phyloP scores from a whole-genome alignment of 2,888 invertebrate genomes.

The Plemyria rubiginata region DNA sequence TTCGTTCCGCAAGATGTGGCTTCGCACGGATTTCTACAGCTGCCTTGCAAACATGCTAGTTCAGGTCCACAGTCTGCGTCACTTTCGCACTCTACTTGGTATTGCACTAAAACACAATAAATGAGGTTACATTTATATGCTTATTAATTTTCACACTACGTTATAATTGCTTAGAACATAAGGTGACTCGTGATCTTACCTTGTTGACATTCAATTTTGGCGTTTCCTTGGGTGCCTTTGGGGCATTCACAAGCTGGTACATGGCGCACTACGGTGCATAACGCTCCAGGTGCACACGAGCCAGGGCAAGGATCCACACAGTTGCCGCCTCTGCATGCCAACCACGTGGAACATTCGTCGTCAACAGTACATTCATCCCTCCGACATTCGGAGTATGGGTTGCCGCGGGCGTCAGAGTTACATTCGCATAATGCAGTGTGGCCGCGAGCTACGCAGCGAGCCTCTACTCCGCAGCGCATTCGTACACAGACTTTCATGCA shows the following conservation, averaged over 20 bases:
- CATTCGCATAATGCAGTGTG: constrained; percentile 93
- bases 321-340: constrained; percentile 90
- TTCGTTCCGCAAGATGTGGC: constrained; percentile 92
- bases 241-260: constrained; percentile 92
- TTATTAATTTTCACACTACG: neutral
- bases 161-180: neutral
- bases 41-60: constrained; percentile 91
- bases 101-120: constrained; percentile 65
- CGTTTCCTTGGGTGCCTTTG: constrained; percentile 92
- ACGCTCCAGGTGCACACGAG: constrained; percentile 90
- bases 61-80: constrained; percentile 95
- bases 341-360: constrained; percentile 90
- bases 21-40: constrained; percentile 92
- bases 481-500: constrained; percentile 92
- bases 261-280: constrained; percentile 92
- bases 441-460: constrained; percentile 91
- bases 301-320: constrained; percentile 95
- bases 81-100: constrained; percentile 88
- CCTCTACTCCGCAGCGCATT: constrained; percentile 92
- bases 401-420: constrained; percentile 89
- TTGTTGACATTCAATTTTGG: constrained; percentile 87
- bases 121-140: neutral
- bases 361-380: constrained; percentile 91
- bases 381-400: constrained; percentile 91
- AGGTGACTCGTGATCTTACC: constrained; percentile 59